Evolutionary conservation across 2,113 vertebrate genomes (phyloP), one percentile per base, ranked within the genome.

Genomic region (Oncorhynchus mykiss): DNA sequence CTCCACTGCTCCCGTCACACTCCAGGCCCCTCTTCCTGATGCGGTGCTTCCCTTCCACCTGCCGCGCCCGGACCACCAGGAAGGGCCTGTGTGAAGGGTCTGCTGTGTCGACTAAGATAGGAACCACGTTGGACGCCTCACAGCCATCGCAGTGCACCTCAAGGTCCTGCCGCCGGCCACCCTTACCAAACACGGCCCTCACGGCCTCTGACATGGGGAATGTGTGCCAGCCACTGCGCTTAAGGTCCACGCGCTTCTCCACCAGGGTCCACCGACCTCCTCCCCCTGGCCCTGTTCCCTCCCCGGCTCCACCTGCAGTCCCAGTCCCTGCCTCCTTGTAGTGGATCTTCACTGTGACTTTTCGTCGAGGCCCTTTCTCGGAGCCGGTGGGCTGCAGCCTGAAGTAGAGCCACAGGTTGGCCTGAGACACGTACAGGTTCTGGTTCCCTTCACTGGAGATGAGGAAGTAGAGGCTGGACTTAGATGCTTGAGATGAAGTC

Each of bases 371-470:
- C 68, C 96, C 95, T 89, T 98, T 99, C 89, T 98, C 97, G 48
- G 94, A 89, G 62, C 95, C 94, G 1, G 92, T 92, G 0, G 97
- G 97, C 80, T 96, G 92, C 83, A 99, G 90, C 62, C 96, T 97
- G 92, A 99, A 95, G 90, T 96, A 99, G 67, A 99, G 95, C 98
- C 98, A 99, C 77, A 99, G 93, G 91, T 94, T 98, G 86, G 98
- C 97, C 90, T 99, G 98, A 45, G 95, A 93, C 82, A 98, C 97
- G 57, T 94, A 96, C 83, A 99, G 94, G 90, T 98, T 99, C 92
- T 97, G 97, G 92, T 96, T 99, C 70, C 98, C 97, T 90, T 99
- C 98, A 1, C 98, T 99, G 77, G 98, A 99, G 88, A 99, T 93
- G 82, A 97, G 92, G 91, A 99, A 99, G 91, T 93, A 96, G 79